Percentiles rank a stretch among this genome's conserved stretches.
phyloP scores from a whole-genome alignment of 2,113 vertebrate genomes.

The human (Homo sapiens) region GRCh38 chr3:115265501-115266000 shows the following conservation, averaged over 20 bases:
- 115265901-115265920: not conserved
- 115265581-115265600: not conserved
- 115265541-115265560: slow-evolving; percentile 44
- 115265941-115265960: not conserved
- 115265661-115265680: not conserved
- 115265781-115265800: not conserved
- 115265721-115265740: not conserved
- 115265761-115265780: slow-evolving; percentile 20
- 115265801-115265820: not conserved
- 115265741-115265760: slow-evolving; percentile 6
- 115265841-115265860: slow-evolving; percentile 1
- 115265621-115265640: not conserved
- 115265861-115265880: not conserved
- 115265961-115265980: not conserved
- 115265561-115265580: not conserved
- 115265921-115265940: not conserved
- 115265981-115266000: not conserved
- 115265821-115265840: not conserved
- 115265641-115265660: slow-evolving; percentile 19
- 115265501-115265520: not conserved
- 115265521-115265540: slow-evolving; percentile 31
- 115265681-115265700: not conserved
- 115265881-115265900: not conserved
- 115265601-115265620: slow-evolving; percentile 40
- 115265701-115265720: not conserved